Conservation (phyloP, 2,797 vertebrate species). For the Thunnus albacares region DNA sequence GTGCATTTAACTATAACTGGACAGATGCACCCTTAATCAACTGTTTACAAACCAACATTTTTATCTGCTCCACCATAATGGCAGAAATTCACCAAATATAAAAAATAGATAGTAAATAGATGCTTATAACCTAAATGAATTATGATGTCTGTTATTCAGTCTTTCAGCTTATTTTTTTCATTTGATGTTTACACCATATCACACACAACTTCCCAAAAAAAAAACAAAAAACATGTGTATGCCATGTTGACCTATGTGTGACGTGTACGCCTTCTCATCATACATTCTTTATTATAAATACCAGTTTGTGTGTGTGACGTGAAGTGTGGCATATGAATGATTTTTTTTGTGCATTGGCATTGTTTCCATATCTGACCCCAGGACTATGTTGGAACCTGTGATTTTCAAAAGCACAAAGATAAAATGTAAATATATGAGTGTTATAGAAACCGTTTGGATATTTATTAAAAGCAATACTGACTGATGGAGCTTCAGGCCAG, state of each 20-base stretch:
- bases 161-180: neutral
- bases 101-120: no score
- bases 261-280: neutral
- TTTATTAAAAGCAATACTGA: conserved; percentile 27
- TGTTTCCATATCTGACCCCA: conserved; percentile 2
- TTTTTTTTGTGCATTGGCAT: neutral
- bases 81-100: neutral
- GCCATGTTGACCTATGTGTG: neutral
- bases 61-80: neutral
- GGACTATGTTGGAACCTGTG: neutral
- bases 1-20: neutral
- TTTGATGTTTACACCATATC: neutral
- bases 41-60: neutral
- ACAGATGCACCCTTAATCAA: neutral
- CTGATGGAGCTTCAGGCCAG: conserved; percentile 5
- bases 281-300: neutral
- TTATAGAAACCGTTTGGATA: conserved; percentile 4
- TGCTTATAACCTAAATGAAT: neutral
- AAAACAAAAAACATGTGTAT: neutral
- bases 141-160: neutral
- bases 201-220: neutral
- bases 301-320: neutral
- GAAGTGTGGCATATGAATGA: neutral
- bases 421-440: neutral
- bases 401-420: neutral